Percentiles rank a stretch among this genome's conserved stretches.
These are phyloP conservation scores for Dermatemys mawii DNA, from an alignment of 2,113 vertebrate species.

Conservation along the genomic window DNA sequence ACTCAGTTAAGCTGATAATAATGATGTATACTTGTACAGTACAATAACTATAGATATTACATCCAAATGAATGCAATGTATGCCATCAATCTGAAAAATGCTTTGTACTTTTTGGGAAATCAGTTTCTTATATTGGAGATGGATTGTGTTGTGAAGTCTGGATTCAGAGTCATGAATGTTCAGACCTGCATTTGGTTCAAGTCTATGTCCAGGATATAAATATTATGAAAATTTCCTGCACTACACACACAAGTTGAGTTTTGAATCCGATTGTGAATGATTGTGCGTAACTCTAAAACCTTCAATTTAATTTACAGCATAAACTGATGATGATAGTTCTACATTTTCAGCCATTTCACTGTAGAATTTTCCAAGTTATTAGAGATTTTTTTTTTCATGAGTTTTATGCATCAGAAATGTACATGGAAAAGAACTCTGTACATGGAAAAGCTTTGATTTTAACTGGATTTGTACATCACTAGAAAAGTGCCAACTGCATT, in stretches of 20 bases:
- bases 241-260: neutral
- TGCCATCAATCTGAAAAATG: neutral
- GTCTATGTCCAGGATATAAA: neutral
- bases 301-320: neutral
- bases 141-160: neutral
- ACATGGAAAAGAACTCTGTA: neutral
- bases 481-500: constrained; percentile 10
- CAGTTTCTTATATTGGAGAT: neutral
- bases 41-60: neutral
- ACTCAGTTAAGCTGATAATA: neutral
- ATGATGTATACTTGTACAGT: neutral
- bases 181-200: neutral
- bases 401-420: neutral
- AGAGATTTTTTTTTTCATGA: neutral
- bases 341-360: constrained; percentile 4
- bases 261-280: neutral
- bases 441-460: constrained; percentile 26
- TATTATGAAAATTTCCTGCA: neutral
- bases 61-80: neutral
- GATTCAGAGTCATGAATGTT: neutral
- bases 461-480: constrained; percentile 10
- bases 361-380: neutral
- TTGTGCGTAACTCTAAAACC: neutral
- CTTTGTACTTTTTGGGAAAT: neutral
- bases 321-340: neutral